Percentiles rank a stretch among this genome's conserved stretches.
These are phyloP conservation scores for Macaca mulatta DNA, from an alignment of 2,113 vertebrate genomes.

Conservation along the genomic window DNA sequence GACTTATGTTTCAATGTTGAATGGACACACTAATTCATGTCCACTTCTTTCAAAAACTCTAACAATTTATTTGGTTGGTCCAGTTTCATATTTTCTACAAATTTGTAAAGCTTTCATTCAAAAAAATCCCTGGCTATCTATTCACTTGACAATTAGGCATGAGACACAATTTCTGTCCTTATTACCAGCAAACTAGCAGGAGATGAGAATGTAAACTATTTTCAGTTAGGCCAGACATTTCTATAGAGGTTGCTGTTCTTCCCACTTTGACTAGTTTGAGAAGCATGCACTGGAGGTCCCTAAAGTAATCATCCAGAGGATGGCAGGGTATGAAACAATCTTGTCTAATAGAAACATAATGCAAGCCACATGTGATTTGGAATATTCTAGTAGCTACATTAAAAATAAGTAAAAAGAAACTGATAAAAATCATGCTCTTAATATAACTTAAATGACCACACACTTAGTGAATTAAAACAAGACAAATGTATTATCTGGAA, in stretches of 20 bases:
- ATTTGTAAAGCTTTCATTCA: not conserved
- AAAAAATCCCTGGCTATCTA: not conserved
- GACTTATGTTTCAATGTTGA: not conserved
- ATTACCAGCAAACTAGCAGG: not conserved
- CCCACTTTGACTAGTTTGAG: not conserved
- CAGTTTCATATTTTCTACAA: not conserved
- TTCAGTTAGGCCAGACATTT: not conserved
- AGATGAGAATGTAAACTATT: not conserved
- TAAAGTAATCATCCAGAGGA: not conserved
- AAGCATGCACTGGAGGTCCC: not conserved
- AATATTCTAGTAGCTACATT: not conserved
- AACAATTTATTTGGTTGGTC: not conserved
- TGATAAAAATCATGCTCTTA: not conserved
- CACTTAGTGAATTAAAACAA: not conserved
- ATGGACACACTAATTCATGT: not conserved
- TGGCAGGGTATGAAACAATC: not conserved
- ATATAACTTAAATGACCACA: not conserved
- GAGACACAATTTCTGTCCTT: not conserved
- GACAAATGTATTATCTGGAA: not conserved
- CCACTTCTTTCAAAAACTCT: not conserved
- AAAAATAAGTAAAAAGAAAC: not conserved
- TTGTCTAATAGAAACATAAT: not conserved
- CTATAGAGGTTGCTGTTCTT: not conserved
- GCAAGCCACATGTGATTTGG: not conserved
- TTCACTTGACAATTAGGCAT: not conserved